Percentiles rank a stretch among this genome's conserved stretches.
Evolutionary conservation across 2,888 invertebrate species (phyloP).

Genomic region (Meteorus colon): DNA sequence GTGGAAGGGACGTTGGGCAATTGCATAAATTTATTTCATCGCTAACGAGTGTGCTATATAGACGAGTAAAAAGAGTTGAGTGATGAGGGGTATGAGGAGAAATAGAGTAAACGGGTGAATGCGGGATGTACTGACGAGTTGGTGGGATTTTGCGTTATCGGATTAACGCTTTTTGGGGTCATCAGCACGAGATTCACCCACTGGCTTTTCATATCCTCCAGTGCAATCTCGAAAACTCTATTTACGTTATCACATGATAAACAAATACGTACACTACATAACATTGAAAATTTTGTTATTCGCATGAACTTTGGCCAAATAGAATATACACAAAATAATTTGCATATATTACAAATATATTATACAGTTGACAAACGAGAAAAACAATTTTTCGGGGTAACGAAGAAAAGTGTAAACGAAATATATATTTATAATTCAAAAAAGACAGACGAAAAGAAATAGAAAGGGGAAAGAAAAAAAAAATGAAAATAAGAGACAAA

Average conservation of each 20-base stretch:
- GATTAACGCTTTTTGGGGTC: conserved; percentile 41
- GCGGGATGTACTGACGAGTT: conserved; percentile 31
- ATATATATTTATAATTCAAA: neutral
- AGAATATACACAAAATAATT: neutral
- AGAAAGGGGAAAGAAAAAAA: neutral
- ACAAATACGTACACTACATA: neutral
- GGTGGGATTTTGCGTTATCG: conserved; percentile 48
- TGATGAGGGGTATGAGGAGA: conserved; percentile 6
- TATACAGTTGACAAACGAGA: neutral
- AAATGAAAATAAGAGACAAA: conserved; percentile 33
- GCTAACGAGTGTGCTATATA: conserved; percentile 48
- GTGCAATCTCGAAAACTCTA: conserved; percentile 30
- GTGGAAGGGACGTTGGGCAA: conserved; percentile 36
- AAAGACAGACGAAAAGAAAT: neutral
- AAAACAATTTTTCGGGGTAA: neutral
- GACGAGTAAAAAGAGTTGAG: neutral
- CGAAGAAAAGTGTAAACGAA: neutral
- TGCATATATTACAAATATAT: neutral
- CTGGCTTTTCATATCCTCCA: conserved; percentile 40
- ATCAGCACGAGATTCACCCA: conserved; percentile 37
- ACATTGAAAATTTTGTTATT: neutral
- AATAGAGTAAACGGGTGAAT: conserved; percentile 15
- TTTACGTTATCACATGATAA: neutral
- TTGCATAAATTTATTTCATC: conserved; percentile 51
- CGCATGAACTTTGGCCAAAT: neutral